These are phyloP conservation scores for Muscicapa adusta DNA, from an alignment of 2,113 vertebrate genomes.

Conservation along the genomic window DNA sequence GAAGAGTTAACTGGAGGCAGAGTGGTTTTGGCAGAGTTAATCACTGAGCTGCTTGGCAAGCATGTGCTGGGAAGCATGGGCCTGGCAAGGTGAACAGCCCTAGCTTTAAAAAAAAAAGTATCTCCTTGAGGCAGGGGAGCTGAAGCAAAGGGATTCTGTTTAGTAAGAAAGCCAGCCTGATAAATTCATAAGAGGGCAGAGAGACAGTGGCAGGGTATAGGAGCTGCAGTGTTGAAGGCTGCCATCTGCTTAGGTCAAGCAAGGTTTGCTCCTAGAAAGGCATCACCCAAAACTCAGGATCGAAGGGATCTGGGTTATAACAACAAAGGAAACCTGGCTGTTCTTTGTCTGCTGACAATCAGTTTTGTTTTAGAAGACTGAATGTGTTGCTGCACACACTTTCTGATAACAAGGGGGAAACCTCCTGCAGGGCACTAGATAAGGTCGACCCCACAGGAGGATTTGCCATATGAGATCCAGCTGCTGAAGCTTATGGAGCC, in stretches of 20 bases:
- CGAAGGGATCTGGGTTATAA: background rate
- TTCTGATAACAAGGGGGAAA: slow-evolving; percentile 6
- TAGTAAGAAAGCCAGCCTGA: background rate
- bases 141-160: background rate
- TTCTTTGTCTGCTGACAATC: slow-evolving; percentile 31
- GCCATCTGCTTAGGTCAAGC: background rate
- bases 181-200: background rate
- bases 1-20: background rate
- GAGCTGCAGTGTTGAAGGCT: background rate
- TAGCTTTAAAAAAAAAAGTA: background rate
- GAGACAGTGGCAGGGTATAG: background rate
- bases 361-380: background rate
- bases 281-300: background rate
- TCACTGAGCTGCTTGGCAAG: background rate
- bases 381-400: background rate
- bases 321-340: background rate
- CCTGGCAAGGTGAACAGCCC: background rate
- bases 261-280: background rate
- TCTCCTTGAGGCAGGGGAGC: background rate
- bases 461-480: background rate
- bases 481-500: background rate
- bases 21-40: background rate
- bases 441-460: background rate
- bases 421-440: background rate
- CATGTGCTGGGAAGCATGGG: background rate